Percentiles rank a stretch among this genome's conserved stretches.
Evolutionary conservation across 2,888 invertebrate genomes (phyloP).

Genomic region (Loripinus fragilis): DNA sequence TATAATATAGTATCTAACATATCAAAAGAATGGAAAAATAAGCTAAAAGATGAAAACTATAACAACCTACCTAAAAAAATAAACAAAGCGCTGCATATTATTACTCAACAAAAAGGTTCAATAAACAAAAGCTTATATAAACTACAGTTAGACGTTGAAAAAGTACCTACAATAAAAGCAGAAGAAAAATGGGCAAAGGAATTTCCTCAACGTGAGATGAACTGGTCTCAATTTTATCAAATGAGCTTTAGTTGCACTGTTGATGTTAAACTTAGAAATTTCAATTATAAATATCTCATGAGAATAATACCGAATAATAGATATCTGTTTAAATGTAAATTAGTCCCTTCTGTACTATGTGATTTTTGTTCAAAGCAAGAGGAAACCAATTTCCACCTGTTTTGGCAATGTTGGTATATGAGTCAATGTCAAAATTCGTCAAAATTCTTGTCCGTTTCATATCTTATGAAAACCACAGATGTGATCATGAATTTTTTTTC

Average conservation of each 20-base stretch:
- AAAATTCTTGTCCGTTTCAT: no score
- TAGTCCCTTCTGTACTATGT: no score
- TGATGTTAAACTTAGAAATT: not conserved
- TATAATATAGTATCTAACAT: not conserved
- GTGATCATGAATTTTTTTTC: no score
- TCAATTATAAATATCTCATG: not conserved
- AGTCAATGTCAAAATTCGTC: no score
- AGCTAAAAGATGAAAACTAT: not conserved
- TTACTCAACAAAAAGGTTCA: not conserved
- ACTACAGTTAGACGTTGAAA: not conserved
- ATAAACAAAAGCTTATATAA: not conserved
- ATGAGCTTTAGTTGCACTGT: not conserved
- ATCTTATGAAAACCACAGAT: no score
- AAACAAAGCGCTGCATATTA: not conserved
- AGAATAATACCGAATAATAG: not conserved
- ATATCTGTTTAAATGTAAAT: not conserved
- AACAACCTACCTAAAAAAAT: not conserved
- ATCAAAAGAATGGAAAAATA: not conserved
- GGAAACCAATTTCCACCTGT: no score
- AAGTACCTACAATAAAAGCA: not conserved
- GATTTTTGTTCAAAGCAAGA: no score
- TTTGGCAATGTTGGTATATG: no score
- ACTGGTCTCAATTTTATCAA: not conserved
- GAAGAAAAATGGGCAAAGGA: not conserved
- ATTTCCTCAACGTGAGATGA: not conserved